Base-by-base conservation (phyloP, 2,797 vertebrate species). In the Pyrocephalus nanus region DNA sequence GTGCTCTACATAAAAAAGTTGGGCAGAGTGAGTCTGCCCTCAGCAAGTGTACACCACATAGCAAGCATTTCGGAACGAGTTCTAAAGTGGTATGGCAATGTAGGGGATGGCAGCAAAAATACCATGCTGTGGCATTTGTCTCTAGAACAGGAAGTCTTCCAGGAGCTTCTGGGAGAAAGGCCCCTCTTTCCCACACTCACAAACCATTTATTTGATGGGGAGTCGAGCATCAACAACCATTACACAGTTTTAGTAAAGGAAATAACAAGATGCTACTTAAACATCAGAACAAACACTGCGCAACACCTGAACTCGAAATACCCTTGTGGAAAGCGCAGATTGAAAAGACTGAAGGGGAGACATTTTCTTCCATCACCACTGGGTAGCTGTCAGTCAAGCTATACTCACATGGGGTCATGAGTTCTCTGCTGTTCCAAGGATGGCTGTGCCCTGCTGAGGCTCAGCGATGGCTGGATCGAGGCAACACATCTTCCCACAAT, bases 1-100 rank as follows among this genome's bases (percentile, higher is more conserved):
- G 55, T 97, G 42, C 93, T 97, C 14, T 95, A 93, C 51, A 25
- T 97, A 50, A 96, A 90, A 57, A 97, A 96, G 89, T 71, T 74
- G 5, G 91, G 94, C 42, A 64, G 92, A 1, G 42, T 93, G 51
- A 92, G 93, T 71, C 53, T 97, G 80, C 95, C 97, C 62, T 97
- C 97, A 0, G 81, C 96, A 29, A 96, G 96, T 0, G 79, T 97
- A 32, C 62, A 23, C 78, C 80, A 3, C 45, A 38, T 97, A 60
- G 61, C 94, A 20, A 62, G 40, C 13, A 19, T 94, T 69, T 93
- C 38, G 3, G 97, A 97, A 47, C 91, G 12, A 65, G 83, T 97
- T 66, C 36, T 96, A 23, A 95, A 78, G 73, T 3, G 0, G 3
- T 78, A 87, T 1, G 20, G 71, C 50, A 91, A 76, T 58, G 53